These are phyloP conservation scores for Macaca nemestrina DNA, from an alignment of 2,113 vertebrate species.

Conservation along the genomic window DNA sequence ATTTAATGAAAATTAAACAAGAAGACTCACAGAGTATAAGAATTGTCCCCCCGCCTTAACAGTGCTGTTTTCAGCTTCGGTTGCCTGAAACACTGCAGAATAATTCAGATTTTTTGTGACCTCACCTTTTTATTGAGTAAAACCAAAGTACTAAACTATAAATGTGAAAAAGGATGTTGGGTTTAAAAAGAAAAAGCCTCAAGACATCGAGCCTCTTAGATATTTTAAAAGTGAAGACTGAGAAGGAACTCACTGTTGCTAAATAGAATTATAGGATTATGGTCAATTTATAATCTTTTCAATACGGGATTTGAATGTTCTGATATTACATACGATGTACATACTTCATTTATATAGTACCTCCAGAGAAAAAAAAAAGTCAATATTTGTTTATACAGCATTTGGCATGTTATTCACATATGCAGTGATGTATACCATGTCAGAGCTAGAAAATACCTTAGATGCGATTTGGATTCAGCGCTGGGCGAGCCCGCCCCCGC, in stretches of 20 bases:
- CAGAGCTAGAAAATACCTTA: neutral
- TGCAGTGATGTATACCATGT: neutral
- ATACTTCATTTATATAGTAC: neutral
- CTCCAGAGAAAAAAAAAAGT: neutral
- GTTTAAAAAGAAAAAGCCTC: neutral
- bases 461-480: neutral
- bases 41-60: neutral
- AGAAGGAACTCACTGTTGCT: too few species aligned
- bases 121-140: neutral
- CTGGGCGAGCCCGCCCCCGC: rapidly evolving
- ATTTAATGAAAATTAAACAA: neutral
- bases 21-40: neutral
- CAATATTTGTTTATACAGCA: neutral
- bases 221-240: too few species aligned
- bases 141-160: neutral
- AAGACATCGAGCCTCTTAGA: too few species aligned
- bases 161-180: neutral
- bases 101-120: neutral
- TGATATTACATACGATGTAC: neutral
- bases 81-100: neutral
- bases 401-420: neutral
- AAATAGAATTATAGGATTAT: neutral
- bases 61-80: neutral
- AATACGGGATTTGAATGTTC: too few species aligned
- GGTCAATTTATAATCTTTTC: neutral